Conservation (phyloP, 2,888 invertebrate species). For the Lydus trimaculatus region DNA sequence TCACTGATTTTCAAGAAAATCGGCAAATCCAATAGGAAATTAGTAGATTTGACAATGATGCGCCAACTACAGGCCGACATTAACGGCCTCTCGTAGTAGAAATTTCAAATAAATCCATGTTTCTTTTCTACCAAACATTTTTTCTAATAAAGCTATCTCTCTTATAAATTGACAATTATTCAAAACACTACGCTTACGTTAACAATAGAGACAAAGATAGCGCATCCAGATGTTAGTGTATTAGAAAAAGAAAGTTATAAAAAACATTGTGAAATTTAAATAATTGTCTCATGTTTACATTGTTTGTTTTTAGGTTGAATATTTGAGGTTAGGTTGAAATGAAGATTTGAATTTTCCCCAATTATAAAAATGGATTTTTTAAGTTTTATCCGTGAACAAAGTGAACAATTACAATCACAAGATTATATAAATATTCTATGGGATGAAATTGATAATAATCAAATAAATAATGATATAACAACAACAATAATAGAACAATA, state of each 20-base stretch:
- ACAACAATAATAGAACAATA: slow-evolving; percentile 13
- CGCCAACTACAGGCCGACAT: no score
- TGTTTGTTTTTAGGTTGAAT: neutral
- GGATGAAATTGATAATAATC: slow-evolving; percentile 17
- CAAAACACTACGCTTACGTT: neutral
- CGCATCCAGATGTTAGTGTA: neutral
- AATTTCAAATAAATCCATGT: no score
- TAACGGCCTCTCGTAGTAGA: no score
- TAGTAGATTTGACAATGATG: no score
- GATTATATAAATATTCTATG: slow-evolving; percentile 23
- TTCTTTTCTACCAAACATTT: neutral
- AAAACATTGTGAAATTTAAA: neutral
- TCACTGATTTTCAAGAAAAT: no score
- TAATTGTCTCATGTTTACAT: neutral
- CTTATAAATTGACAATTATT: neutral
- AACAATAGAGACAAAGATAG: neutral
- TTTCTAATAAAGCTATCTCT: neutral
- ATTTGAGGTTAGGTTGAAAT: neutral
- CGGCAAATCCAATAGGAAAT: no score
- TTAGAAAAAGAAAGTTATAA: neutral
- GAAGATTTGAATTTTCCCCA: neutral
- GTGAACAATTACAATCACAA: slow-evolving; percentile 17
- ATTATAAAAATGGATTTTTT: slow-evolving; percentile 28
- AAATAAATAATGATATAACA: slow-evolving; percentile 9
- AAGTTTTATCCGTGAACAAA: slow-evolving; percentile 25